These are phyloP conservation scores for Tinamus guttatus DNA, from an alignment of 2,113 vertebrate species.

Conservation along the genomic window DNA sequence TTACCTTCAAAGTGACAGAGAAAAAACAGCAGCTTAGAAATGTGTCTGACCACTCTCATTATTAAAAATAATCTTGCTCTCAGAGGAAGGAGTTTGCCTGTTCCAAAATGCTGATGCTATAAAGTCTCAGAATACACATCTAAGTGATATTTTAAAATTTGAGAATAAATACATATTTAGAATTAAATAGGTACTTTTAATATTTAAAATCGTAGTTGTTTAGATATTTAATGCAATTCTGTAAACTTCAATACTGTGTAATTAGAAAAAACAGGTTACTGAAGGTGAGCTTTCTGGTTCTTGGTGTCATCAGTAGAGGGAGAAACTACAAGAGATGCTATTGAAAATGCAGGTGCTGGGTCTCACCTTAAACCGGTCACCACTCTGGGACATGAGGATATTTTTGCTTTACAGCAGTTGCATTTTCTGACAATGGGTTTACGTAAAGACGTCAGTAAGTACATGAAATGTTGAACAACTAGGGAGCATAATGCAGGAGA, in stretches of 20 bases:
- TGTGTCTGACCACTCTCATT: not conserved
- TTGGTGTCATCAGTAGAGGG: not conserved
- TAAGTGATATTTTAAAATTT: not conserved
- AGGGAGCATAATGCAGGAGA: not conserved
- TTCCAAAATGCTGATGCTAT: not conserved
- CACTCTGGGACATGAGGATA: not conserved
- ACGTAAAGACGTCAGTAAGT: not conserved
- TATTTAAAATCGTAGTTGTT: not conserved
- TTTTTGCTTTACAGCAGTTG: not conserved
- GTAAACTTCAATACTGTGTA: not conserved
- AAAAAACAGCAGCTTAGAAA: slow-evolving; percentile 5
- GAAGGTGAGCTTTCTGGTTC: rapidly evolving
- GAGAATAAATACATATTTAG: not conserved
- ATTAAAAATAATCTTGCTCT: slow-evolving; percentile 45
- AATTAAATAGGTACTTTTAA: not conserved
- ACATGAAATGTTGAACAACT: not conserved
- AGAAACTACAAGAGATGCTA: not conserved
- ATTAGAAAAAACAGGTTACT: not conserved
- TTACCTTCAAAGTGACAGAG: slow-evolving; percentile 23
- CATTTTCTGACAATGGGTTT: not conserved
- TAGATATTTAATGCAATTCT: not conserved
- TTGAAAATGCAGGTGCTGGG: not conserved
- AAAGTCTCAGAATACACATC: not conserved
- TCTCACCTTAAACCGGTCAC: not conserved
- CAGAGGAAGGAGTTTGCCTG: not conserved